Base-by-base conservation (phyloP, 2,113 vertebrate species). In the Emberiza fucata region DNA sequence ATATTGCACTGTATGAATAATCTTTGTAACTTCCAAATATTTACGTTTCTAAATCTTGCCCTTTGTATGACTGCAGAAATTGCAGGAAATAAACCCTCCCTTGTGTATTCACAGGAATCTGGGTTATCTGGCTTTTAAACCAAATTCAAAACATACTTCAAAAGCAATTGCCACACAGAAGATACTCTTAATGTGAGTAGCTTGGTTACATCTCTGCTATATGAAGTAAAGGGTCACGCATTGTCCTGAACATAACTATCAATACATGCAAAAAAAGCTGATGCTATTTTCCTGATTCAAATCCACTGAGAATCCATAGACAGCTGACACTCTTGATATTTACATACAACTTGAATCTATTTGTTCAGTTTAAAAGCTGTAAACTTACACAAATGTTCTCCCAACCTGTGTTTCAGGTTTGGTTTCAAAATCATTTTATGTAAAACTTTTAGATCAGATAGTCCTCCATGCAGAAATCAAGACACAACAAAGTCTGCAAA, bases 1-100 rank as follows among this genome's bases (percentile, higher is more conserved):
- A 88, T 90, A 94, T 77, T 95, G 45, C 71, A 83, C 75, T 59
- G 40, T 65, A 83, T 83, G 71, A 93, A 93, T 65, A 94, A 85
- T 80, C 40, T 93, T 69, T 76, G 11, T 48, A 73, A 86, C 29
- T 83, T 90, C 42, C 71, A 94, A 88, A 92, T 92, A 94, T 94
- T 95, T 93, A 77, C 33, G 16, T 76, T 93, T 86, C 88, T 88
- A 93, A 94, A 77, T 64, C 90, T 70, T 81, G 42, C 42, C 88
- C 66, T 95, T 96, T 95, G 64, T 96, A 82, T 31, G 24, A 86
- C 71, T 96, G 79, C 50, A 94, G 83, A 88, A 94, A 88, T 17
- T 65, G 37, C 54, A 92, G 88, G 79, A 95, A 90, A 92, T 80
- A 95, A 90, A 85, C 59, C 5, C 66, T 64, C 85, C 68, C 66